Evolutionary conservation across 1,140 invertebrate species (phyloP).

Genomic region (Drosophila sulfurigaster): DNA sequence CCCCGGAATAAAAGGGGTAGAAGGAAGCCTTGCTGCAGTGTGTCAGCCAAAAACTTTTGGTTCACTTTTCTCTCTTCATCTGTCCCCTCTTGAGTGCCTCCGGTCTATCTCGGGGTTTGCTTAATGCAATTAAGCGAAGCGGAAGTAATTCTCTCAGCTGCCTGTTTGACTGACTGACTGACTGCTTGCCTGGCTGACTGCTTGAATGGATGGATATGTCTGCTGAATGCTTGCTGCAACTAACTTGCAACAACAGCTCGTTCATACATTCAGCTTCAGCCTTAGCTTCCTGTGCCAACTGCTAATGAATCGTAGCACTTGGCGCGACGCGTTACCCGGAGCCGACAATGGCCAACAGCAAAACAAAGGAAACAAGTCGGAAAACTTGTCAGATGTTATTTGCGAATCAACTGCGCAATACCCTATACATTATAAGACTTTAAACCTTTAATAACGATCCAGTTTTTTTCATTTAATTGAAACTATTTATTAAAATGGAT

Average conservation of each 20-base stretch:
- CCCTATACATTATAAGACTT: slow-evolving; percentile 2
- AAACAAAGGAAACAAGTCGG: slow-evolving; percentile 40
- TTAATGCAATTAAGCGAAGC: slow-evolving; percentile 79
- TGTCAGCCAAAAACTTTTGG: slow-evolving; percentile 46
- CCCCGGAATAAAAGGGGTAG: neutral
- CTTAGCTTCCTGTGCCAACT: slow-evolving; percentile 20
- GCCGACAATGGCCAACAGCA: slow-evolving; percentile 52
- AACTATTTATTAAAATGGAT: too few relatives aligned
- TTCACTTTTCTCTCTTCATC: slow-evolving; percentile 4
- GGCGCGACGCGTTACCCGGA: slow-evolving; percentile 42
- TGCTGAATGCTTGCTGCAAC: slow-evolving; percentile 50
- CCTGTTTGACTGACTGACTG: slow-evolving; percentile 46
- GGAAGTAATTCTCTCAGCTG: slow-evolving; percentile 70
- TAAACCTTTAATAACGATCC: too few relatives aligned
- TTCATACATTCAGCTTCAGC: slow-evolving; percentile 16
- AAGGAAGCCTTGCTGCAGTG: neutral
- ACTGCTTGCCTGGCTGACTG: slow-evolving; percentile 21
- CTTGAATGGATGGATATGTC: slow-evolving; percentile 36
- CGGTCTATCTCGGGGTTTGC: slow-evolving; percentile 57
- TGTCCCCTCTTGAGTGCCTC: slow-evolving; percentile 16
- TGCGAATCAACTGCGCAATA: neutral
- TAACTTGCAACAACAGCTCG: slow-evolving; percentile 27
- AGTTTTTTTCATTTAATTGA: too few relatives aligned
- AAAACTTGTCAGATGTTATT: neutral
- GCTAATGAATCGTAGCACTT: slow-evolving; percentile 63